These are phyloP conservation scores for Kryptopterus vitreolus DNA, from an alignment of 2,797 vertebrate genomes.

Conservation along the genomic window DNA sequence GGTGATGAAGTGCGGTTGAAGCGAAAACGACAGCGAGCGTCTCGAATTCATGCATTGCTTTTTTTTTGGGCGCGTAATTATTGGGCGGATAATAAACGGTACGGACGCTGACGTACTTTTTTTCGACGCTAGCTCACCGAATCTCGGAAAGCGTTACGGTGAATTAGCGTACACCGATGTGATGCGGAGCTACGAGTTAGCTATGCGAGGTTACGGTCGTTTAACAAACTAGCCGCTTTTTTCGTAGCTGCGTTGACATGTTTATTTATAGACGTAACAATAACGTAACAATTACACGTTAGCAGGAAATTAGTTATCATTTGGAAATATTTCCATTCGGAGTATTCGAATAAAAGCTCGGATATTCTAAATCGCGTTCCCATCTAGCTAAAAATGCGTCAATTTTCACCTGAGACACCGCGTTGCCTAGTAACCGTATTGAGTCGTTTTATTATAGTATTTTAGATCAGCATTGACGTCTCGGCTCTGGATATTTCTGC, in stretches of 20 bases:
- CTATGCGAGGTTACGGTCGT: neutral
- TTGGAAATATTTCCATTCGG: too few relatives aligned
- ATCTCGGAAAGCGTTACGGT: neutral
- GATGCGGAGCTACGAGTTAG: neutral
- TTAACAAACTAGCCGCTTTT: neutral
- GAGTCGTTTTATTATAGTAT: too few relatives aligned
- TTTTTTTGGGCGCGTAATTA: too few relatives aligned
- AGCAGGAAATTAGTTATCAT: too few relatives aligned
- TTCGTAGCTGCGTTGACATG: neutral
- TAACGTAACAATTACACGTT: too few relatives aligned
- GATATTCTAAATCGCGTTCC: neutral
- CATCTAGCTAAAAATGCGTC: neutral
- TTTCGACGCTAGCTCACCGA: neutral
- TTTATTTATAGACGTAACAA: too few relatives aligned
- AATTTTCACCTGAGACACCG: neutral
- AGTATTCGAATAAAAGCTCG: too few relatives aligned
- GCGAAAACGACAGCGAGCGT: neutral
- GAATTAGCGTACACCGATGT: too few relatives aligned
- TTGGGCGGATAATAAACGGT: neutral
- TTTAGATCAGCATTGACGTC: neutral
- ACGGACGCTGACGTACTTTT: too few relatives aligned
- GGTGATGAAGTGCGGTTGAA: neutral
- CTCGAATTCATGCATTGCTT: neutral
- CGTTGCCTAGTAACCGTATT: neutral
- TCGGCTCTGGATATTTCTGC: neutral